Base-by-base conservation (phyloP, 2,888 invertebrate species). In the Unio pictorum region DNA sequence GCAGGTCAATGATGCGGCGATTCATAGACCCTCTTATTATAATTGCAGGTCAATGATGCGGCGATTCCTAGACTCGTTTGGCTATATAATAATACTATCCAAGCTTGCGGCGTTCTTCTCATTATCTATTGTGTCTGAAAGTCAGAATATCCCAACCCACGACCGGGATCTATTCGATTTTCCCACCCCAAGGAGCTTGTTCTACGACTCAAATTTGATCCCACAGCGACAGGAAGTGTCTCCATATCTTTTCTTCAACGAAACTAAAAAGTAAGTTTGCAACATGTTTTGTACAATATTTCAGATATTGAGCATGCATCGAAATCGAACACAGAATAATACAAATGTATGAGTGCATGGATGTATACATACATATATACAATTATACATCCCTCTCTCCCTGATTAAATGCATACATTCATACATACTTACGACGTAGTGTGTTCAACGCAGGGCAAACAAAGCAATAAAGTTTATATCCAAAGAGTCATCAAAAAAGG, bases 141-240 rank as follows among this genome's bases (percentile, higher is more conserved):
- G 65, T 61, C 77, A 77, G 61, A 71, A 70, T 54, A 28, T 77
- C 20, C 77, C 77, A 4, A 67, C 69, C 3, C 66, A 67, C 61
- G 71, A 72, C 58, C 64, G 68, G 23, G 68, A 77, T 61, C 73
- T 71, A 61, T 69, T 64, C 30, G 75, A 75, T 64, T 72, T 71
- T 26, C 75, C 75, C 56, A 69, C 75, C 54, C 73, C 69, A 54
- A 67, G 67, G 62, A 67, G 71, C 61, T 57, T 83, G 59, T 83
- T 84, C 71, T 81, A 83, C 73, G 84, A 85, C 65, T 84, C 79
- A 45, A 75, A 82, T 65, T 71, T 81, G 60, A 78, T 85, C 60
- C 82, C 83, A 54, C 84, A 85, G 69, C 83, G 84, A 11, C 64
- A 71, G 28, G 81, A 84, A 69, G 82, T 84, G 23, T 70, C 75